Conservation (phyloP, 2,888 invertebrate genomes). For the Parelbella ahira region DNA sequence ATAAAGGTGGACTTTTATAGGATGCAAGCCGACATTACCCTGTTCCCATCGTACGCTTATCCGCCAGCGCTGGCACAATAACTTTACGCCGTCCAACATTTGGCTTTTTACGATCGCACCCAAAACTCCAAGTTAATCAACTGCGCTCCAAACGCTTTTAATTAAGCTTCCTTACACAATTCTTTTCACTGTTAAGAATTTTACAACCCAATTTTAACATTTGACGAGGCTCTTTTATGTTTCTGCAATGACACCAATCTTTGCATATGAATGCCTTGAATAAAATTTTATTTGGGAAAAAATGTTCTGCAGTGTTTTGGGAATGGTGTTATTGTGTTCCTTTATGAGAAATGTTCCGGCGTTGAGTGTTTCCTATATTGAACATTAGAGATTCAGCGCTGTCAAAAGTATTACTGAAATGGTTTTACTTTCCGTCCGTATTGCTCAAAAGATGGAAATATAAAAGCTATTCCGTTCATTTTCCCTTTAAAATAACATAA, state of each 20-base stretch:
- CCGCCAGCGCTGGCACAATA: too few relatives aligned
- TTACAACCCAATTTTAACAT: constrained; percentile 33
- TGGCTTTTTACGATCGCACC: constrained; percentile 57
- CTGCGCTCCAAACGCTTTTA: constrained; percentile 60
- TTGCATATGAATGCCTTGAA: constrained; percentile 30
- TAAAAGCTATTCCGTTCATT: too few relatives aligned
- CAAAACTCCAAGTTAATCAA: constrained; percentile 59
- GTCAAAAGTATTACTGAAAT: too few relatives aligned
- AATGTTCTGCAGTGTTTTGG: constrained; percentile 3
- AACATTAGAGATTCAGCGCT: not conserved
- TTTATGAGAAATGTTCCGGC: not conserved
- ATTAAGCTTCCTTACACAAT: constrained; percentile 62
- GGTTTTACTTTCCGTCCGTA: too few relatives aligned
- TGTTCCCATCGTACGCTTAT: too few relatives aligned
- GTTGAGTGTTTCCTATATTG: not conserved
- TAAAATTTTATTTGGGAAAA: constrained; percentile 29
- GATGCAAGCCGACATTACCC: too few relatives aligned
- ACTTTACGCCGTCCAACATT: constrained; percentile 42
- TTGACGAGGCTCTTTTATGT: constrained; percentile 26
- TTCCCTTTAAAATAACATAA: too few relatives aligned
- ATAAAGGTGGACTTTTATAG: too few relatives aligned
- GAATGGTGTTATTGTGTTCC: constrained; percentile 5
- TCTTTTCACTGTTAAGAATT: constrained; percentile 47
- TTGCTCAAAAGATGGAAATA: too few relatives aligned
- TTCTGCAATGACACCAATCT: constrained; percentile 30